Conservation (phyloP, 2,888 invertebrate species). For the Bhutanitis thaidina region DNA sequence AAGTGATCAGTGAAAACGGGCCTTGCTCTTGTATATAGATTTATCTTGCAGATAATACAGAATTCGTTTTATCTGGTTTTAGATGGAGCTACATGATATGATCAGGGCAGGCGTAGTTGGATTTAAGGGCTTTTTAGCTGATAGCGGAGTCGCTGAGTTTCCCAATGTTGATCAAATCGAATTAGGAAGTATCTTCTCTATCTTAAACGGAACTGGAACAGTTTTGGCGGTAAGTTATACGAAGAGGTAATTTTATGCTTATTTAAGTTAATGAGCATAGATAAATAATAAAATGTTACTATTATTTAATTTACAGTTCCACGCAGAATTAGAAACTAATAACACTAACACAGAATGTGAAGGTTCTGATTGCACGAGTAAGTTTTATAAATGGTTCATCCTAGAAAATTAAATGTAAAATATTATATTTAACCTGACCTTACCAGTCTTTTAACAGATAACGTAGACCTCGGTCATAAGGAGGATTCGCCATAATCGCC, state of each 20-base stretch:
- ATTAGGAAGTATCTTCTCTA: constrained; percentile 74
- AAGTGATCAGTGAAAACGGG: no score
- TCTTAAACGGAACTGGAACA: constrained; percentile 77
- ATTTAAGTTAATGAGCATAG: not conserved
- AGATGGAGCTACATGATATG: constrained; percentile 77
- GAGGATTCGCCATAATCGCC: no score
- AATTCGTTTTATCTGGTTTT: constrained; percentile 18
- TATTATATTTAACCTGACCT: no score
- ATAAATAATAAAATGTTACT: not conserved
- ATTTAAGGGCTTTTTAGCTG: constrained; percentile 84
- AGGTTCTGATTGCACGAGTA: constrained; percentile 35
- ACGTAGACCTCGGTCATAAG: no score
- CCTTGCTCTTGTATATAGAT: no score
- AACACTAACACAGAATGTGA: constrained; percentile 38
- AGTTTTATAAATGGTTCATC: not conserved
- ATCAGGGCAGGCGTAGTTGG: constrained; percentile 83
- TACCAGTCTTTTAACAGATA: no score
- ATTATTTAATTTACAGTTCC: constrained; percentile 74
- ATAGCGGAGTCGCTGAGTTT: constrained; percentile 84
- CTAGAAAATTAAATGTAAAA: not conserved
- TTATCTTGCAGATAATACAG: no score
- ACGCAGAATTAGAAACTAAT: constrained; percentile 78
- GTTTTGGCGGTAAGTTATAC: constrained; percentile 80
- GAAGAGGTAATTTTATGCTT: not conserved
- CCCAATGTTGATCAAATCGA: constrained; percentile 78